A percentile compares a stretch with the other conserved stretches of the same genome.
phyloP scores from a whole-genome alignment of 2,797 vertebrate genomes.

The Onychomys arenicola region DNA sequence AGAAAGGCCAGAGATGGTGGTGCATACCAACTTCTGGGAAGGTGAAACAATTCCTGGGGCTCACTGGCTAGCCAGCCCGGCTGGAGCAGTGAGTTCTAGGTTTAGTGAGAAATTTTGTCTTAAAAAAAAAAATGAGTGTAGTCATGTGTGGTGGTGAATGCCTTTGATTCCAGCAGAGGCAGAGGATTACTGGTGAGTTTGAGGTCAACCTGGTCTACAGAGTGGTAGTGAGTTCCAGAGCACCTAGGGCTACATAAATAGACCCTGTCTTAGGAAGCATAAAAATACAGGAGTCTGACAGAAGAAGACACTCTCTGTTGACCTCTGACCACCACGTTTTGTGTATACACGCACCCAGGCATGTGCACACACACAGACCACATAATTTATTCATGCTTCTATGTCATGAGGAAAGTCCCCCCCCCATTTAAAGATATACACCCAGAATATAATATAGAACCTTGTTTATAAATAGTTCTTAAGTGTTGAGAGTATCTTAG shows the following conservation, averaged over 20 bases:
- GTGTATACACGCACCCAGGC: background rate
- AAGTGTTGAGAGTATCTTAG: slow-evolving; percentile 3
- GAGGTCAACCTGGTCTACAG: background rate
- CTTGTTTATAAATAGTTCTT: slow-evolving; percentile 1
- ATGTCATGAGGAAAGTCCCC: background rate
- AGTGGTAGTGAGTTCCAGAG: background rate
- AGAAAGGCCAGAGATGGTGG: background rate
- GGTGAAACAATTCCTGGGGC: background rate
- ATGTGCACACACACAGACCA: background rate
- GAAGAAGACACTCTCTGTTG: background rate
- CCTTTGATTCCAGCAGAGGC: background rate
- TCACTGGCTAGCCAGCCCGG: background rate
- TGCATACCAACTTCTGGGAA: background rate
- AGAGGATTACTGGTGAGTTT: background rate
- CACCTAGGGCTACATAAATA: background rate
- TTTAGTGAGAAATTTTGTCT: background rate
- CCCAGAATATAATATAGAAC: background rate
- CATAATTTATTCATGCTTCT: background rate
- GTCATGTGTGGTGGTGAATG: background rate
- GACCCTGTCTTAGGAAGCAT: background rate
- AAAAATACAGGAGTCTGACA: background rate
- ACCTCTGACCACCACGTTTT: background rate
- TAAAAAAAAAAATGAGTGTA: background rate
- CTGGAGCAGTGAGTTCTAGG: background rate
- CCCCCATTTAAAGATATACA: slow-evolving; percentile 15